A percentile compares a stretch with the other conserved stretches of the same genome.
These are phyloP conservation scores for Varecia variegata DNA, from an alignment of 2,797 vertebrate species.

Conservation along the genomic window DNA sequence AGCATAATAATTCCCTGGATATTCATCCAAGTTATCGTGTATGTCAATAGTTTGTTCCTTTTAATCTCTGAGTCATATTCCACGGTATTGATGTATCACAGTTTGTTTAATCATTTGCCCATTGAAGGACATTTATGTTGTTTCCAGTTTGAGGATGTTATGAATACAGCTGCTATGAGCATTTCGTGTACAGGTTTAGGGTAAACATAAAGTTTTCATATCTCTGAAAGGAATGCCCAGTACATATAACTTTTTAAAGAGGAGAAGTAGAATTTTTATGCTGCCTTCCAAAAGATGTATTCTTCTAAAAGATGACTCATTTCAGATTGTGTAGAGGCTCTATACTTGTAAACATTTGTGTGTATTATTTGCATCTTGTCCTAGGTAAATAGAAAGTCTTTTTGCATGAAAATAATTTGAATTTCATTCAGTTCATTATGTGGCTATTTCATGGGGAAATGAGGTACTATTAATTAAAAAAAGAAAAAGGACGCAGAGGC, in stretches of 20 bases:
- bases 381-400: background rate
- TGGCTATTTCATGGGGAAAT: background rate
- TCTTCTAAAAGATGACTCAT: conserved; percentile 4
- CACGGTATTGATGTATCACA: background rate
- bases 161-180: background rate
- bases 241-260: background rate
- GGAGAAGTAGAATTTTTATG: background rate
- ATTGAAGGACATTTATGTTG: background rate
- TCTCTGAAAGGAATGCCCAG: conserved; percentile 10
- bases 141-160: background rate
- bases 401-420: conserved; percentile 45
- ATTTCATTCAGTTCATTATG: background rate
- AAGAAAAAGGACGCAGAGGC: background rate
- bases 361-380: background rate
- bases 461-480: background rate
- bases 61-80: background rate
- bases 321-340: background rate
- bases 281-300: background rate
- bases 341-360: background rate
- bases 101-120: background rate
- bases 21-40: background rate
- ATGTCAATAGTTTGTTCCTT: background rate
- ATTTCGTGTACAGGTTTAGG: background rate
- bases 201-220: background rate
- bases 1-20: background rate